Evolutionary conservation across 2,113 vertebrate species (phyloP), one percentile per base, ranked within the genome.

Genomic region (Scomber scombrus): DNA sequence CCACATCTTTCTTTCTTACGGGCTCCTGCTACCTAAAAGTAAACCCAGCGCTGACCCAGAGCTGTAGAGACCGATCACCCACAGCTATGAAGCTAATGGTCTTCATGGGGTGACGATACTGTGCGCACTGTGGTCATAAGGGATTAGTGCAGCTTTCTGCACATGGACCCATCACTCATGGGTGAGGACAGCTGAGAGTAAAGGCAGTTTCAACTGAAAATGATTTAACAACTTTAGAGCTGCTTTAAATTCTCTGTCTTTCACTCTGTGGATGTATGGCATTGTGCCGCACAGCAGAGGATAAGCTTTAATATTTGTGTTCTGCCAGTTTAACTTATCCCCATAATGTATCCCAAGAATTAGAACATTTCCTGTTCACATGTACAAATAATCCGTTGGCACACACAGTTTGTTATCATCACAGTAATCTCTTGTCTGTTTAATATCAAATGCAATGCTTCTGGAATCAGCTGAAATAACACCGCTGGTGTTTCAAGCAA

Each of bases 391-490:
- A 78, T 83, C 89, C 60, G 4, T 19, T 67, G 78, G 87, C 77
- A 65, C 84, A 78, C 46, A 9, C 34, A 31, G 78, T 91, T 82
- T 81, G 61, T 83, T 79, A 87, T 85, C 66, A 66, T 82, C 87
- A 18, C 75, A 16, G 75, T 82, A 80, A 87, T 89, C 82, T 86
- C 66, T 47, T 71, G 73, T 88, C 84, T 90, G 92, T 84, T 92
- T 81, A 86, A 87, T 93, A 88, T 93, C 85, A 91, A 88, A 89
- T 75, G 73, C 61, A 71, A 63, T 51, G 75, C 86, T 90, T 85
- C 88, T 88, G 87, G 86, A 92, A 77, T 91, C 88, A 91, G 85
- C 74, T 89, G 88, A 84, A 88, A 94, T 85, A 93, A 93, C 93
- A 93, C 69, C 23, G 68, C 82, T 21, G 85, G 87, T 85, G 78